Evolutionary conservation across 2,888 invertebrate species (phyloP), one percentile per base, ranked within the genome.

Genomic region (Gastracanthus pulcherrimus): DNA sequence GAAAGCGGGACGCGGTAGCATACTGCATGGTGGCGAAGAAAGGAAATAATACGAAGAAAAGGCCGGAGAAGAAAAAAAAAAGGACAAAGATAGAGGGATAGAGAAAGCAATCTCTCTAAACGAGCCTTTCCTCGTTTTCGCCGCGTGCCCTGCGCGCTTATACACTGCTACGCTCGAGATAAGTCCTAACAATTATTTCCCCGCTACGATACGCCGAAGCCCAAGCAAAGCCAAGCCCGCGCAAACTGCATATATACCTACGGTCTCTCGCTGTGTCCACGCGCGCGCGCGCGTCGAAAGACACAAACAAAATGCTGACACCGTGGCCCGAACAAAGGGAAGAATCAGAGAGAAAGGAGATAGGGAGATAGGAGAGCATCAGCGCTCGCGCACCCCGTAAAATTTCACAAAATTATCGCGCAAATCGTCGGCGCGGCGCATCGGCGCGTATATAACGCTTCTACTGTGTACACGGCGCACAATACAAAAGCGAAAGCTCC

Each of bases 401-500:
- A 75, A 64, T 76, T 70, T 80, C 69, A 41, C 75, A 45, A 80
- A 80, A 74, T 74, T 80, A 69, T 74, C 29, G 55, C 34, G 48
- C 60, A 76, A 69, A 67, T 76, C 78, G 60, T 26, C 29, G n/a
- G 58, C 38, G 29, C 19, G 41, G n/a, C 11, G 36, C 66, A 71
- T 72, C 26, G 45, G 34, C 36, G 45, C 60, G 69, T 51, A 75
- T n/a, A n/a, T n/a, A n/a, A n/a, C n/a, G n/a, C n/a, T n/a, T n/a
- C n/a, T n/a, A n/a, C 48, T 34, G 23, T 23, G 5, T 29, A 19
- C 9, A n/a, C 29, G 4, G 29, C 38, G 16, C 34, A 5, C 9
- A 6, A 26, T 29, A 71, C 51, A 36, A 51, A 29, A 45, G 51
- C 29, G 60, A 9, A 48, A 13, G 38, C 48, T 16, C 58, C 9